Conservation (phyloP, 2,113 vertebrate species). For the Corydoras maculifer region DNA sequence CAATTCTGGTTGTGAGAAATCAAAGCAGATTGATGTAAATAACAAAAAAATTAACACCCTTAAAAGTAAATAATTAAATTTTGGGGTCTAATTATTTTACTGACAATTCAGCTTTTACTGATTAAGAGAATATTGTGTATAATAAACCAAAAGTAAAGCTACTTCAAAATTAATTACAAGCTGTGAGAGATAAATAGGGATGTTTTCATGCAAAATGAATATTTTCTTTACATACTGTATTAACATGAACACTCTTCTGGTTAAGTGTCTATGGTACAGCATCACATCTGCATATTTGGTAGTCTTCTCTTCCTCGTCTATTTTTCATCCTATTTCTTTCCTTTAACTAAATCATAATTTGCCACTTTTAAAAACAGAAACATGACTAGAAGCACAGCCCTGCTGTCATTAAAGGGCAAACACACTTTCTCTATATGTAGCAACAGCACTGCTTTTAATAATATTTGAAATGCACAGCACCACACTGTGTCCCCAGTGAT, state of each 20-base stretch:
- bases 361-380: slow-evolving; percentile 10
- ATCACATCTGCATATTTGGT: neutral
- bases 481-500: slow-evolving; percentile 32
- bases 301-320: neutral
- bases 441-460: slow-evolving; percentile 16
- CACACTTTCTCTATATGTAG: slow-evolving; percentile 4
- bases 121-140: too few species aligned
- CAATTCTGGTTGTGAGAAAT: too few species aligned
- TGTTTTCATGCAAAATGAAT: too few species aligned
- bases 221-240: too few species aligned
- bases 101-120: too few species aligned
- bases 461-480: slow-evolving; percentile 35
- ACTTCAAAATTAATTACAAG: too few species aligned
- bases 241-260: neutral
- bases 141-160: too few species aligned
- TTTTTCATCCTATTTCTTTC: slow-evolving; percentile 1
- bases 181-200: too few species aligned
- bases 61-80: too few species aligned
- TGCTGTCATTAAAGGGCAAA: slow-evolving; percentile 24
- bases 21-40: too few species aligned
- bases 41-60: too few species aligned
- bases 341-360: slow-evolving; percentile 17
- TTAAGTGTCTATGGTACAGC: neutral
- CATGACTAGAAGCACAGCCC: slow-evolving; percentile 5
- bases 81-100: too few species aligned